Percentiles rank a stretch among this genome's conserved stretches.
These are phyloP conservation scores for Eurytoma adleriae DNA, from an alignment of 2,888 invertebrate species.

Conservation along the genomic window DNA sequence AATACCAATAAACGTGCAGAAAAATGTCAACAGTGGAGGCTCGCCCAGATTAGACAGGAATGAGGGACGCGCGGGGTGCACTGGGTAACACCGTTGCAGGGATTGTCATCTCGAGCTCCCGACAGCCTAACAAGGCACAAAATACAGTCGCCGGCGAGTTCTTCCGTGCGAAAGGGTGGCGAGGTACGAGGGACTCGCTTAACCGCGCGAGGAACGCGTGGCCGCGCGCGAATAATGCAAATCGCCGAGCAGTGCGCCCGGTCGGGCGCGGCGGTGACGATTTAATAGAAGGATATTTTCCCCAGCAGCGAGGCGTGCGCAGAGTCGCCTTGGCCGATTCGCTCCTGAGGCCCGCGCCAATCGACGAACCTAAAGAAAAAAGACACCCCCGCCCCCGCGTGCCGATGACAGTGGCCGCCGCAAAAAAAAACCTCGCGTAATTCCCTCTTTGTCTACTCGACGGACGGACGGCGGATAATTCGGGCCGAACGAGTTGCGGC, in stretches of 20 bases:
- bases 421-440: slow-evolving; percentile 7
- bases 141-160: slow-evolving; percentile 22
- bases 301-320: slow-evolving; percentile 42
- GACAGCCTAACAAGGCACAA: not conserved
- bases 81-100: too few species aligned
- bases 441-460: slow-evolving; percentile 40
- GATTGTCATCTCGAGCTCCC: too few species aligned
- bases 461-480: slow-evolving; percentile 24
- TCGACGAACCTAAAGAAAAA: slow-evolving; percentile 11
- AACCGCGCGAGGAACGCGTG: slow-evolving; percentile 12
- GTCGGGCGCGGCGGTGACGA: not conserved
- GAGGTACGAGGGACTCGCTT: slow-evolving; percentile 17
- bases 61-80: slow-evolving; percentile 1
- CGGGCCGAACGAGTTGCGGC: slow-evolving; percentile 3
- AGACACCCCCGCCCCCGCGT: not conserved
- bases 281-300: slow-evolving; percentile 52
- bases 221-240: slow-evolving; percentile 50
- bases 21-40: not conserved
- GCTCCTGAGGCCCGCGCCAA: slow-evolving; percentile 1
- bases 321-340: not conserved
- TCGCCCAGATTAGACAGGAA: slow-evolving; percentile 16
- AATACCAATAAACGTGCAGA: too few species aligned
- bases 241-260: slow-evolving; percentile 2
- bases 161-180: slow-evolving; percentile 28
- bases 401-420: slow-evolving; percentile 13